Percentiles rank a stretch among this genome's conserved stretches.
Conservation (phyloP, 2,888 invertebrate genomes). For the Drosophila merina region DNA sequence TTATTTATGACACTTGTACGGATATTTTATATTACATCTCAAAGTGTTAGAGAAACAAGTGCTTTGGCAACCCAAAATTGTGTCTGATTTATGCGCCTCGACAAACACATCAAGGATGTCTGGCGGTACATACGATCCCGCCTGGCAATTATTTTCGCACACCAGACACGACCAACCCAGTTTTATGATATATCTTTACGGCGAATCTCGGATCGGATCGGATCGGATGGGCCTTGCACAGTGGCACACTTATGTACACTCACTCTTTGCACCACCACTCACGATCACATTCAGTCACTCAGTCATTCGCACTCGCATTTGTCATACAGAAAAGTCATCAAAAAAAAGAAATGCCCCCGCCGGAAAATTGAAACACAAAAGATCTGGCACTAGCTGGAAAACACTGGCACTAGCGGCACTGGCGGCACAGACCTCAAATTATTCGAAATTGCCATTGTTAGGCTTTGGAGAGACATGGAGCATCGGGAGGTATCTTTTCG, state of each 20-base stretch:
- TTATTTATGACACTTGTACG: neutral
- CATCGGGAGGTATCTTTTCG: slow-evolving; percentile 48
- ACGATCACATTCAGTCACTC: slow-evolving; percentile 20
- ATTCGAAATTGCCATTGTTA: slow-evolving; percentile 79
- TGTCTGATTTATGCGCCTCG: slow-evolving; percentile 22
- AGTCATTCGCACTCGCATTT: slow-evolving; percentile 45
- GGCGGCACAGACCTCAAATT: slow-evolving; percentile 57
- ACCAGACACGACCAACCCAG: slow-evolving; percentile 41
- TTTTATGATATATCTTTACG: slow-evolving; percentile 46
- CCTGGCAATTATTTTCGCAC: slow-evolving; percentile 29
- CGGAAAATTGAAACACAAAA: slow-evolving; percentile 44
- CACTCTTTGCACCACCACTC: neutral
- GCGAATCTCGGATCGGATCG: slow-evolving; percentile 43
- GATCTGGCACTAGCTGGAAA: slow-evolving; percentile 21
- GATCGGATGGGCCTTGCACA: slow-evolving; percentile 39
- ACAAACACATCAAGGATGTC: slow-evolving; percentile 29
- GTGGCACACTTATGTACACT: slow-evolving; percentile 42
- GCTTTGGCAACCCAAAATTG: slow-evolving; percentile 16
- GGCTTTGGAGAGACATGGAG: slow-evolving; percentile 27
- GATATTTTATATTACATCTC: neutral
- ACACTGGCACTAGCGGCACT: slow-evolving; percentile 7
- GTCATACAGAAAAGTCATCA: slow-evolving; percentile 14
- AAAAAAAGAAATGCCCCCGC: slow-evolving; percentile 1
- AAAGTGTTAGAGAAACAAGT: slow-evolving; percentile 12
- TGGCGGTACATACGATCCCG: slow-evolving; percentile 28